Conservation (phyloP, 2,888 invertebrate species). For the Norana najaformis region DNA sequence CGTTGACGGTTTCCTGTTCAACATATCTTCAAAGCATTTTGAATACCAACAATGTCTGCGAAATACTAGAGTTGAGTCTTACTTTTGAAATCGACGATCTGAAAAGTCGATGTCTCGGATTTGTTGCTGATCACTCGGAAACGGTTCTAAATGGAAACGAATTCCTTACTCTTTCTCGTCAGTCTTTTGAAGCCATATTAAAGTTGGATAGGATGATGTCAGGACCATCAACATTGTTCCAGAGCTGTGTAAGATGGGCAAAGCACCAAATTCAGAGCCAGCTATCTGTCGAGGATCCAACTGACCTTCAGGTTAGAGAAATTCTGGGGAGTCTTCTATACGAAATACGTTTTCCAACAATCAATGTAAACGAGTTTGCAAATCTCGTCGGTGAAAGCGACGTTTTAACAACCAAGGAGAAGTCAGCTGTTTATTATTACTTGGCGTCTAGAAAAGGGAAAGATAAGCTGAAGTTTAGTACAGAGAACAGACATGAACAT, state of each 20-base stretch:
- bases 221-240: background rate
- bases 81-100: constrained; percentile 33
- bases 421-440: constrained; percentile 23
- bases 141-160: constrained; percentile 25
- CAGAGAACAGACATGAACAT: background rate
- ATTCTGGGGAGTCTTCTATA: background rate
- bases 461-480: background rate
- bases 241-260: constrained; percentile 20
- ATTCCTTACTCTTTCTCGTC: background rate
- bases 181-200: background rate
- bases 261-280: background rate
- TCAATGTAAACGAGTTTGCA: background rate
- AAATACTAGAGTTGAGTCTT: constrained; percentile 34
- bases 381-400: background rate
- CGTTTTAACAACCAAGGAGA: background rate
- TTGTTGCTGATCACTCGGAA: constrained; percentile 34
- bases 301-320: background rate
- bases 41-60: constrained; percentile 40
- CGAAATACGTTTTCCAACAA: background rate
- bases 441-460: background rate
- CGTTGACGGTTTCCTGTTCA: constrained; percentile 43
- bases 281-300: background rate
- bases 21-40: constrained; percentile 43
- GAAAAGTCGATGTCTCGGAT: constrained; percentile 29
- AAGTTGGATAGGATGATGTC: background rate